Conservation (phyloP, 1,140 invertebrate genomes). For the Neotoxoptera formosana region DNA sequence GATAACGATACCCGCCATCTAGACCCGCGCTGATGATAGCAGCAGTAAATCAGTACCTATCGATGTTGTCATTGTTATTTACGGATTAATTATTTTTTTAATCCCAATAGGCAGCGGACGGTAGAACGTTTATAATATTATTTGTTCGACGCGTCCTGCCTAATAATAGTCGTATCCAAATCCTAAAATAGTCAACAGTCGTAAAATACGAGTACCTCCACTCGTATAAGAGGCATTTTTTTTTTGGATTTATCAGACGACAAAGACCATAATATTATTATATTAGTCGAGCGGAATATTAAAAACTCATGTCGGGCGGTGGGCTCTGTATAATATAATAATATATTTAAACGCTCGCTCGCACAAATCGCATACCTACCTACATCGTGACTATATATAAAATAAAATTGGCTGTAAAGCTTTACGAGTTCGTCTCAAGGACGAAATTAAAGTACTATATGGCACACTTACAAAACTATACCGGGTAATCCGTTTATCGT, state of each 20-base stretch:
- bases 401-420: conserved; percentile 2
- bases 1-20: background rate
- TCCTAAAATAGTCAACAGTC: background rate
- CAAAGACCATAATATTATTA: background rate
- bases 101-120: background rate
- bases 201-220: background rate
- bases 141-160: background rate
- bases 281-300: background rate
- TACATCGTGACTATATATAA: background rate
- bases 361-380: background rate
- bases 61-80: too few relatives aligned
- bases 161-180: background rate
- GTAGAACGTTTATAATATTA: background rate
- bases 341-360: background rate
- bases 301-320: background rate
- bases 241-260: background rate
- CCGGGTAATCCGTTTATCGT: background rate
- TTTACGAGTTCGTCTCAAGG: background rate
- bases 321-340: background rate
- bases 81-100: background rate
- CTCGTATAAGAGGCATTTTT: background rate
- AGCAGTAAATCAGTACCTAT: background rate
- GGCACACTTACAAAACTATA: background rate
- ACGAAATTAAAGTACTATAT: background rate
- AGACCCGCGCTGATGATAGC: background rate